Evolutionary conservation across 2,888 invertebrate genomes (phyloP).

Genomic region (Sipunculus nudus): DNA sequence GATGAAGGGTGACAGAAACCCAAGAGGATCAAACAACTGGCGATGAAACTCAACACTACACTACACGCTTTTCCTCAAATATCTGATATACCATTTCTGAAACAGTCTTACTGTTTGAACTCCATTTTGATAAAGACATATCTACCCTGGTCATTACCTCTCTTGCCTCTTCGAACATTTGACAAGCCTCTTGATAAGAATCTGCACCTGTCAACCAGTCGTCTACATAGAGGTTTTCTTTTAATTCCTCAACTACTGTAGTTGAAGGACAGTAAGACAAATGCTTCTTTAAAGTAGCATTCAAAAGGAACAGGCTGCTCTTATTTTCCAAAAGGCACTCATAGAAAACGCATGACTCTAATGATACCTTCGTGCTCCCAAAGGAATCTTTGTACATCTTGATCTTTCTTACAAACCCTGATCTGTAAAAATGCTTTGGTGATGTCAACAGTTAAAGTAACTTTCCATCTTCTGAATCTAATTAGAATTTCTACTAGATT

Average conservation of each 20-base stretch:
- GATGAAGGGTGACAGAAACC: conserved; percentile 29
- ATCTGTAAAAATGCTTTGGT: conserved; percentile 13
- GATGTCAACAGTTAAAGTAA: conserved; percentile 7
- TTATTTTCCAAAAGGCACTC: conserved; percentile 17
- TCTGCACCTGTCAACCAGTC: conserved; percentile 39
- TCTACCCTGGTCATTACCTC: conserved; percentile 26
- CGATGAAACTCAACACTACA: conserved; percentile 26
- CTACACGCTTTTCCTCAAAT: conserved; percentile 22
- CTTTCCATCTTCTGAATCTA: conserved; percentile 10
- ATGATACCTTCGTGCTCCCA: conserved; percentile 4
- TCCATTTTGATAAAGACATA: conserved; percentile 40
- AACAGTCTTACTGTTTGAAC: conserved; percentile 23
- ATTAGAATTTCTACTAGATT: conserved; percentile 14
- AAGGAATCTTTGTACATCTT: conserved; percentile 15
- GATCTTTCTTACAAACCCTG: not conserved
- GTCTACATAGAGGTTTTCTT: conserved; percentile 42
- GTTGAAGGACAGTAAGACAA: conserved; percentile 3
- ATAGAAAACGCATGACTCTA: conserved; percentile 7
- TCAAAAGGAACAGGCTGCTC: conserved; percentile 21
- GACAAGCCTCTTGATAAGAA: conserved; percentile 13
- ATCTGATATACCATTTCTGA: not conserved
- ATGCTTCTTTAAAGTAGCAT: conserved; percentile 26
- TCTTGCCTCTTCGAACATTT: conserved; percentile 17
- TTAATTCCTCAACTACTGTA: conserved; percentile 20
- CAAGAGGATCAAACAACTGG: conserved; percentile 39